Percentiles rank a stretch among this genome's conserved stretches.
These are phyloP conservation scores for Antheraea mylitta DNA, from an alignment of 1,140 invertebrate species.

Conservation along the genomic window DNA sequence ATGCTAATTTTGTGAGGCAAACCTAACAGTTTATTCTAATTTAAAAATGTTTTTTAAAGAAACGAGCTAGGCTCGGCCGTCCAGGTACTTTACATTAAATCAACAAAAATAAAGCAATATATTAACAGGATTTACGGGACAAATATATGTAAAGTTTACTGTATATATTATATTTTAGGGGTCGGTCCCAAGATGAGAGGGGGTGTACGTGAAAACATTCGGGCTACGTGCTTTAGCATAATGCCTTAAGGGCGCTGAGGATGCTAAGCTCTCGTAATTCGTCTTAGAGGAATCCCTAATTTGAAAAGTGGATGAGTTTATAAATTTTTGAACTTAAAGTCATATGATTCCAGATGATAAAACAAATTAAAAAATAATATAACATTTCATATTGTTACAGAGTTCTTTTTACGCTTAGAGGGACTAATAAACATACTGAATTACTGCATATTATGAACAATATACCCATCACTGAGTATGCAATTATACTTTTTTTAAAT, in stretches of 20 bases:
- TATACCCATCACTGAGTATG: too few relatives aligned
- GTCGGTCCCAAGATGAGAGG: conserved; percentile 65
- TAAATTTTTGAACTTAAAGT: conserved; percentile 35
- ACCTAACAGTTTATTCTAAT: too few relatives aligned
- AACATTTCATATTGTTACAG: too few relatives aligned
- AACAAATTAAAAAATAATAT: too few relatives aligned
- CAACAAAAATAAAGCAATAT: conserved; percentile 76
- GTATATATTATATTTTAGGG: conserved; percentile 77
- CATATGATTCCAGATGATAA: neutral
- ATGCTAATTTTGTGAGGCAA: too few relatives aligned
- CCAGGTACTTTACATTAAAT: conserved; percentile 62
- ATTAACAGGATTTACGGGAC: conserved; percentile 77
- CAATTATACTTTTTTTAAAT: too few relatives aligned
- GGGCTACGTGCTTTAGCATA: conserved; percentile 72
- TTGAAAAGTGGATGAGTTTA: conserved; percentile 74
- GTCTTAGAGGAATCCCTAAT: conserved; percentile 76
- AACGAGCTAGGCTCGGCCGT: too few relatives aligned
- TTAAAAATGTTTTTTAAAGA: too few relatives aligned
- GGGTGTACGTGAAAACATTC: conserved; percentile 73
- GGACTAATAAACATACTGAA: too few relatives aligned
- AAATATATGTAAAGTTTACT: conserved; percentile 79
- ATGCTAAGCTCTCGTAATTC: conserved; percentile 71
- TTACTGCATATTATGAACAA: too few relatives aligned
- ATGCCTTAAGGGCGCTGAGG: conserved; percentile 71
- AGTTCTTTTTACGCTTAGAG: too few relatives aligned